phyloP scores from a whole-genome alignment of 2,888 invertebrate genomes.

The Oxycera nigricornis region DNA sequence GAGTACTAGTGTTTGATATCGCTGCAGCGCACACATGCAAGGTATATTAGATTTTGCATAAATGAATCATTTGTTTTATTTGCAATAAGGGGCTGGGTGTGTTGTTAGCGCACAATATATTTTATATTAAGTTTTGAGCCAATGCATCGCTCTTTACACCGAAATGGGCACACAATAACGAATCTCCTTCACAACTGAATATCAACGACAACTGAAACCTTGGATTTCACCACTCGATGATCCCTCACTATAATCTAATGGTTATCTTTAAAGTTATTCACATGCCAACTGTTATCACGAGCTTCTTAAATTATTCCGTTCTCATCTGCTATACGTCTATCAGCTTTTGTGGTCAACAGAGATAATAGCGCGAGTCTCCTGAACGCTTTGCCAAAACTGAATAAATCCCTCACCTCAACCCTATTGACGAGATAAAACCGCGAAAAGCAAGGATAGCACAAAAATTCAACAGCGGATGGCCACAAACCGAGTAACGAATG shows the following conservation, averaged over 20 bases:
- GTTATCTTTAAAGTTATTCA: neutral
- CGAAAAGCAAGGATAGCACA: neutral
- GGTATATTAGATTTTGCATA: neutral
- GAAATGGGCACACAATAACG: too few species aligned
- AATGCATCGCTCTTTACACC: too few species aligned
- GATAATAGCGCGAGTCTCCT: constrained; percentile 12
- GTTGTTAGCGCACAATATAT: too few species aligned
- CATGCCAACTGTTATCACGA: neutral
- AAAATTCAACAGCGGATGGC: constrained; percentile 13
- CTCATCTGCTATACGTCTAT: neutral
- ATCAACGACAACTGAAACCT: too few species aligned
- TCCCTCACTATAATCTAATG: too few species aligned
- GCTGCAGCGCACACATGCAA: neutral
- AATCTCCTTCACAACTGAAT: too few species aligned
- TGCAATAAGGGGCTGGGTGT: too few species aligned
- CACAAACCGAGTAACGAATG: constrained; percentile 29
- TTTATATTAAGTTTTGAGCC: too few species aligned
- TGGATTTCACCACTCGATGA: too few species aligned
- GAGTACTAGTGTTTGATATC: neutral
- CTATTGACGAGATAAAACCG: neutral
- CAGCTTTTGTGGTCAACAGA: neutral
- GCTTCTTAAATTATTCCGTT: neutral
- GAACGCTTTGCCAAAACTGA: neutral
- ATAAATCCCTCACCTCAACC: constrained; percentile 7
- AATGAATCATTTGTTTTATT: too few species aligned